These are phyloP conservation scores for Stenchaetothrips biformis DNA, from an alignment of 2,888 invertebrate species.

Conservation along the genomic window DNA sequence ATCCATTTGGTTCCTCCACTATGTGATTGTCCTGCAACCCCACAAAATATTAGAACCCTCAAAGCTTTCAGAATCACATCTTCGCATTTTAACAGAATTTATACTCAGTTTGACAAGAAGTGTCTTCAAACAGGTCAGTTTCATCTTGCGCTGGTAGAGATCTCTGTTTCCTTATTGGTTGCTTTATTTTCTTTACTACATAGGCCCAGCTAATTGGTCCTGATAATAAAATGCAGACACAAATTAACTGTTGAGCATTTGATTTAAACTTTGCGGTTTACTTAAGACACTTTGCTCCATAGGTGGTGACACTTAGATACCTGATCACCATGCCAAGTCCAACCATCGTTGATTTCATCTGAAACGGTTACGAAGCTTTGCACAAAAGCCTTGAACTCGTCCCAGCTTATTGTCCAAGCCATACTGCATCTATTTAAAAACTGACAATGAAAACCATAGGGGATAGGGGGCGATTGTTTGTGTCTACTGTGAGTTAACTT, in stretches of 20 bases:
- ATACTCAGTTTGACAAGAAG: not conserved
- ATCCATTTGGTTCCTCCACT: slow-evolving; percentile 47
- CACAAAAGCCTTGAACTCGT: slow-evolving; percentile 46
- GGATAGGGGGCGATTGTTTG: too few relatives aligned
- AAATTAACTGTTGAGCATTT: not conserved
- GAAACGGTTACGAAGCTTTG: slow-evolving; percentile 44
- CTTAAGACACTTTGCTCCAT: not conserved
- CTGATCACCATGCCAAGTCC: slow-evolving; percentile 45
- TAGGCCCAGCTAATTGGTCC: not conserved
- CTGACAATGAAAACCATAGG: too few relatives aligned
- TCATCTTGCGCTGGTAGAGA: not conserved
- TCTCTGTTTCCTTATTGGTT: not conserved
- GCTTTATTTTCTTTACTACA: not conserved
- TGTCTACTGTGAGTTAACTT: too few relatives aligned
- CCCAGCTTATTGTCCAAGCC: slow-evolving; percentile 45
- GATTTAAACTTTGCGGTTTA: not conserved
- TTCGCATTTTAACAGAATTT: too few relatives aligned
- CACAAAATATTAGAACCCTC: not conserved
- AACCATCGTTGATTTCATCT: slow-evolving; percentile 44
- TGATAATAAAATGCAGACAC: not conserved
- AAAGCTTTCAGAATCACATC: not conserved
- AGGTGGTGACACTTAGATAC: slow-evolving; percentile 37
- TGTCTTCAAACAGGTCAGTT: not conserved
- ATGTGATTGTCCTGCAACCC: slow-evolving; percentile 32
- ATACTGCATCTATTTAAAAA: not conserved